These are phyloP conservation scores for Neopipo cinnamomea DNA, from an alignment of 2,113 vertebrate genomes.

Conservation along the genomic window DNA sequence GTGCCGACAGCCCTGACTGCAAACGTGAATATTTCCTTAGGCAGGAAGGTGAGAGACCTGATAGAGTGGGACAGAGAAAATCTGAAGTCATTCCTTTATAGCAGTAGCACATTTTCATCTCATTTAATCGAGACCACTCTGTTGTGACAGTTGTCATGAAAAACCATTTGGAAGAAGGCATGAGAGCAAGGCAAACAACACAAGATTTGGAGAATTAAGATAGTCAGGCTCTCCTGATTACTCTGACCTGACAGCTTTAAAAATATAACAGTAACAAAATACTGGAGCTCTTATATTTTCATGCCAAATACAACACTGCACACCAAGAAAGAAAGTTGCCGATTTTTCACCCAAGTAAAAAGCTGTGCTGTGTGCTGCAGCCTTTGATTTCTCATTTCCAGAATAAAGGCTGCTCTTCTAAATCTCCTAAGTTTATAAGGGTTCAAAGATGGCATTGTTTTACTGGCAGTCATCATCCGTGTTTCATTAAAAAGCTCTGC, in stretches of 20 bases:
- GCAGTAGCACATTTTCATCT: not conserved
- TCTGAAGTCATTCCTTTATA: not conserved
- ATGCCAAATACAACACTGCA: not conserved
- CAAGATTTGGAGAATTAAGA: not conserved
- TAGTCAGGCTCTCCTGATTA: not conserved
- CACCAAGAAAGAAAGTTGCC: not conserved
- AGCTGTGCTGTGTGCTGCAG: not conserved
- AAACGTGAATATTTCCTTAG: accelerated
- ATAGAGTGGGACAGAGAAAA: not conserved
- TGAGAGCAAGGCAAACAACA: not conserved
- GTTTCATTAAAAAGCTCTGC: not conserved
- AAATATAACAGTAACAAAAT: not conserved
- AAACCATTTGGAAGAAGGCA: not conserved
- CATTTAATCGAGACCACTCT: not conserved
- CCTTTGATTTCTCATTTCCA: not conserved
- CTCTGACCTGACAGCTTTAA: not conserved
- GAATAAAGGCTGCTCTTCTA: not conserved
- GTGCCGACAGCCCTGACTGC: not conserved
- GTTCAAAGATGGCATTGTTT: not conserved
- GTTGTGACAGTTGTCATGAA: not conserved
- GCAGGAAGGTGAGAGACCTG: not conserved
- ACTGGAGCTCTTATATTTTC: not conserved
- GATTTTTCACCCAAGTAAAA: not conserved
- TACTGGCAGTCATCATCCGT: not conserved
- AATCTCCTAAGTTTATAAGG: not conserved